Evolutionary conservation across 2,797 vertebrate species (phyloP).

Genomic region (Dallia pectoralis): DNA sequence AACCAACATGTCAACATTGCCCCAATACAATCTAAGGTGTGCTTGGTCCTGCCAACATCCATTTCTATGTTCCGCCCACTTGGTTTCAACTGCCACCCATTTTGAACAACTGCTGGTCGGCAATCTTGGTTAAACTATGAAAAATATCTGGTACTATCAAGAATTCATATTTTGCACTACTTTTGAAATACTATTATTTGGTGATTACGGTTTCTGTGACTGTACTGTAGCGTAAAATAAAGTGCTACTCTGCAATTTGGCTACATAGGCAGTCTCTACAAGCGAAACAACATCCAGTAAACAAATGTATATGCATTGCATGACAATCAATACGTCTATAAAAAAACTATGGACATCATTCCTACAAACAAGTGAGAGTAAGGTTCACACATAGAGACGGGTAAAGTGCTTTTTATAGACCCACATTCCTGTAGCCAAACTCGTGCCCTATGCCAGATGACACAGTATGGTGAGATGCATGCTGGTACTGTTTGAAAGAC

Average conservation of each 20-base stretch:
- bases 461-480: constrained; percentile 9
- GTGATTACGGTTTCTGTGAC: too few relatives aligned
- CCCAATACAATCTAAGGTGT: too few relatives aligned
- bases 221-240: neutral
- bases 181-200: too few relatives aligned
- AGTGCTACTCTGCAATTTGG: neutral
- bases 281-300: neutral
- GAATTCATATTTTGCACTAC: too few relatives aligned
- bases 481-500: constrained; percentile 15
- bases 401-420: constrained; percentile 48
- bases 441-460: neutral
- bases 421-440: constrained; percentile 1
- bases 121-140: too few relatives aligned
- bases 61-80: too few relatives aligned
- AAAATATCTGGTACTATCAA: too few relatives aligned
- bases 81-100: too few relatives aligned
- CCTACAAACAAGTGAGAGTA: constrained; percentile 3
- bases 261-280: neutral
- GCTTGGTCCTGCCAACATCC: too few relatives aligned
- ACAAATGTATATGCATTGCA: constrained; percentile 27
- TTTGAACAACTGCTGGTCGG: too few relatives aligned
- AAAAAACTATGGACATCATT: constrained; percentile 15
- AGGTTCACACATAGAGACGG: neutral
- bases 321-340: constrained; percentile 11
- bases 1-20: too few relatives aligned